Evolutionary conservation across 2,113 vertebrate species (phyloP).

Genomic region (Myodes glareolus): DNA sequence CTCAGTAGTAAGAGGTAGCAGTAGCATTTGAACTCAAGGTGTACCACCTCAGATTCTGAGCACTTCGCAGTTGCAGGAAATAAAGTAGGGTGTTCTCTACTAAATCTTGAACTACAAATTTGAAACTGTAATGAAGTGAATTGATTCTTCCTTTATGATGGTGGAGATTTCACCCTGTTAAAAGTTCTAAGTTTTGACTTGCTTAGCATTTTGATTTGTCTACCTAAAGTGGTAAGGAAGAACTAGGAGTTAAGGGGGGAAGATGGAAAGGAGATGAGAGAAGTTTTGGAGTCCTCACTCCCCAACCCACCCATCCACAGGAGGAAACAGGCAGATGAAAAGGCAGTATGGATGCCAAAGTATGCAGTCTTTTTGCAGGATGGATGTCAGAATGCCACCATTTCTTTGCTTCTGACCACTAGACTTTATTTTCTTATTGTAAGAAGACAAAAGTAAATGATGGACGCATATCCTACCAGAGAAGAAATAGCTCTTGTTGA

Average conservation of each 20-base stretch:
- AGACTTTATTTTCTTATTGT: constrained; percentile 29
- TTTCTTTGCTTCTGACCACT: background rate
- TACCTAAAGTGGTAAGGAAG: constrained; percentile 18
- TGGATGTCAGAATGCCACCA: background rate
- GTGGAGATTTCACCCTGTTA: background rate
- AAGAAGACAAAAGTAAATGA: constrained; percentile 15
- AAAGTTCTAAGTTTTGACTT: background rate
- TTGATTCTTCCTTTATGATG: constrained; percentile 29
- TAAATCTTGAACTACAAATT: constrained; percentile 45
- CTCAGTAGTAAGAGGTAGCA: background rate
- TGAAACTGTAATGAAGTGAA: background rate
- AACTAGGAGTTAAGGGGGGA: constrained; percentile 47
- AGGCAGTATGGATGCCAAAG: background rate
- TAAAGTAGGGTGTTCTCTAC: background rate
- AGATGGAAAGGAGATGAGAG: background rate
- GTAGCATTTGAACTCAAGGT: background rate
- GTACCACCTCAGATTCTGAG: background rate
- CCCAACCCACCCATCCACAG: background rate
- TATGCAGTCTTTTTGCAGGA: background rate
- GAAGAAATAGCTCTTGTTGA: constrained; percentile 29
- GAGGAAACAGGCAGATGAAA: background rate
- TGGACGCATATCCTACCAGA: constrained; percentile 15
- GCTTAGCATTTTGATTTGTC: background rate
- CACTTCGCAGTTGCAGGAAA: background rate
- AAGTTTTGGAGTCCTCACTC: background rate